Evolutionary conservation across 2,888 invertebrate species (phyloP).

Genomic region (Drosophila borealis): DNA sequence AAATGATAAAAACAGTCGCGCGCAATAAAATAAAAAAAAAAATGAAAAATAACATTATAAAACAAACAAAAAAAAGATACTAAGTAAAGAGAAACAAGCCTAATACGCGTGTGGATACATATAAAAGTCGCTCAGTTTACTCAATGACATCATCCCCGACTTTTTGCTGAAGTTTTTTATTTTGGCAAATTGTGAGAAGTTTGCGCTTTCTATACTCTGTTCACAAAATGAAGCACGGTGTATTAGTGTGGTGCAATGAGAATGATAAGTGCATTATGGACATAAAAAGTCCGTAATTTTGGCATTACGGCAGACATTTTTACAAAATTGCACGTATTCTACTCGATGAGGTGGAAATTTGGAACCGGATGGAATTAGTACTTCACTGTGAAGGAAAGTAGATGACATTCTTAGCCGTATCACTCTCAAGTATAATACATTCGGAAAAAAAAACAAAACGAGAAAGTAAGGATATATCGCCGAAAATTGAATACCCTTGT

Average conservation of each 20-base stretch:
- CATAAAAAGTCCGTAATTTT: too few relatives aligned
- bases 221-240: neutral
- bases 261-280: too few relatives aligned
- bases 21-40: conserved; percentile 60
- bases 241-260: neutral
- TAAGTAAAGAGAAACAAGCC: conserved; percentile 55
- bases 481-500: too few relatives aligned
- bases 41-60: conserved; percentile 32
- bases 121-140: conserved; percentile 64
- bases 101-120: conserved; percentile 51
- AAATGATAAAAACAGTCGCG: conserved; percentile 63
- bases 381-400: too few relatives aligned
- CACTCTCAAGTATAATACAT: too few relatives aligned
- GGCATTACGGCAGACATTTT: too few relatives aligned
- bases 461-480: too few relatives aligned
- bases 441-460: too few relatives aligned
- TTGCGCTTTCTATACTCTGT: conserved; percentile 19
- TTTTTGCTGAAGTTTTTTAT: conserved; percentile 27
- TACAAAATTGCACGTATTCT: too few relatives aligned
- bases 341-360: too few relatives aligned
- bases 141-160: conserved; percentile 65
- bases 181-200: conserved; percentile 26
- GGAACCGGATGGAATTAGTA: too few relatives aligned
- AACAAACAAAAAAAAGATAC: conserved; percentile 44
- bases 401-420: too few relatives aligned